Base-by-base conservation (phyloP, 2,888 invertebrate species). In the Zaprionus bogoriensis region DNA sequence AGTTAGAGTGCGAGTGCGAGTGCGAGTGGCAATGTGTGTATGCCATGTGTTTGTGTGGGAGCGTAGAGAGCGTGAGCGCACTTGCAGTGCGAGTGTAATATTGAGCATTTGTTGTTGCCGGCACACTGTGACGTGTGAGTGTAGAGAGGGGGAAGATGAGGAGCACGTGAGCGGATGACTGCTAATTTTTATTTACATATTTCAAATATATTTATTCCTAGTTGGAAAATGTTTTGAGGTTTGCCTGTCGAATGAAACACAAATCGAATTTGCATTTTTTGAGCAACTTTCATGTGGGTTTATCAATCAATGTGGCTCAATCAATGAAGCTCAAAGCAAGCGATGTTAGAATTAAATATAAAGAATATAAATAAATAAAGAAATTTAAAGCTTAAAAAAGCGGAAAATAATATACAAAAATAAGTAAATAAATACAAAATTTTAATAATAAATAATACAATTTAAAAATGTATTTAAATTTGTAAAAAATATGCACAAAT, bases 111-210 rank as follows among this genome's bases (percentile, higher is more conserved):
- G 58, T 69, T 67, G 47, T 62, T 69, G 63, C 53, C 74, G 70
- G 70, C 57, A 32, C 12, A 38, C 19, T 27, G 19, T 10, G 4
- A 20, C 32, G 45, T 55, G 39, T 32, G 51, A 69, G 6, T 44
- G 38, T 9, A 3, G 22, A 19, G 17, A 10, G 6, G 17, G 32
- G n/a, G 5, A 25, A 9, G 36, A 17, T 53, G 48, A 12, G n/a
- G 14, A 12, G 14, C 30, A 30, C n/a, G n/a, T n/a, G 12, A 23
- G 25, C 22, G 30, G 68, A 54, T 50, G 50, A 53, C 27, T 71
- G 65, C 73, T 65, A 71, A 71, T 71, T 71, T 76, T 45, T 65
- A 72, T 76, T 72, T 72, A 72, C 77, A 76, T 72, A 76, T 76
- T 72, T 76, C 44, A 53, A 59, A 41, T 42, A 22, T 42, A 12